Conservation (phyloP, 2,113 vertebrate species). For the mouse (Mus musculus) region DNA sequence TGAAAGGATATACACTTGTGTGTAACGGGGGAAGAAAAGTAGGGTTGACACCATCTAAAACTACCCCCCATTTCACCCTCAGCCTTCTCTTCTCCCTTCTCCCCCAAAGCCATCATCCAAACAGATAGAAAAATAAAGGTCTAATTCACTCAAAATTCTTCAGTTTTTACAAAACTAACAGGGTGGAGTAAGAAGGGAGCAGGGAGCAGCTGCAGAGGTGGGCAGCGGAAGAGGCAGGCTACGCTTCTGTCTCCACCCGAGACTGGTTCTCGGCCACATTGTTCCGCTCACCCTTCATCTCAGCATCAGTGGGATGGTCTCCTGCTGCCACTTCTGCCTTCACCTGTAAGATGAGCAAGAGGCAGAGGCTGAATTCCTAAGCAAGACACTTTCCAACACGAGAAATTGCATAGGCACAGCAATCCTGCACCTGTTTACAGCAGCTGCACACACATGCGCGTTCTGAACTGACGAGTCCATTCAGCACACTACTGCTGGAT, state of each 20-base stretch:
- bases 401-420: not conserved
- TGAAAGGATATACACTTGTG: constrained; percentile 44
- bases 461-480: too few relatives aligned
- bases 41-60: constrained; percentile 39
- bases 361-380: not conserved
- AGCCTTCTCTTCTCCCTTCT: constrained; percentile 79
- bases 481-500: not conserved
- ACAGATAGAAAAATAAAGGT: constrained; percentile 92
- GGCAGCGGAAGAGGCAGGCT: constrained; percentile 68
- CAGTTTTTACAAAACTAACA: constrained; percentile 90
- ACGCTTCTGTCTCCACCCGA: constrained; percentile 86
- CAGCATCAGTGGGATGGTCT: constrained; percentile 72
- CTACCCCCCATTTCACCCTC: constrained; percentile 39
- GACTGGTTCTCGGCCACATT: constrained; percentile 80
- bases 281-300: constrained; percentile 85
- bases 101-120: constrained; percentile 85
- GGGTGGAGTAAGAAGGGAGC: constrained; percentile 73
- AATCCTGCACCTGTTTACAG: not conserved
- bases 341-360: constrained; percentile 67
- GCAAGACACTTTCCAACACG: not conserved
- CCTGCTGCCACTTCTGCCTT: constrained; percentile 73
- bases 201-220: constrained; percentile 42
- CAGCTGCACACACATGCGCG: not conserved
- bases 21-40: not conserved
- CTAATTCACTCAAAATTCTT: constrained; percentile 90